Conservation (phyloP, 2,113 vertebrate genomes). For the Neodon shergylaensis region DNA sequence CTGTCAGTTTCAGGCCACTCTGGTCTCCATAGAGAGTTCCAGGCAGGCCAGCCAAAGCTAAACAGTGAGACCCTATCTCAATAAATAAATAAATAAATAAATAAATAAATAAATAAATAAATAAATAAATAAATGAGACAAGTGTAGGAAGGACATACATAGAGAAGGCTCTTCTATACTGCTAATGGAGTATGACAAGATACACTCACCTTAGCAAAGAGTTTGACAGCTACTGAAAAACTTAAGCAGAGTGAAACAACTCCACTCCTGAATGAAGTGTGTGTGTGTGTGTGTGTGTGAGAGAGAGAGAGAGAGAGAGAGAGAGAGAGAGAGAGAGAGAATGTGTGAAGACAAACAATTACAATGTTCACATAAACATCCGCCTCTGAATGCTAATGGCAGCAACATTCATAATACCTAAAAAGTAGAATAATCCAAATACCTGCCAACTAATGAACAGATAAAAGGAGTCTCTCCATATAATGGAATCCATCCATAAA, state of each 20-base stretch:
- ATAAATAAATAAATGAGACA: too few species aligned
- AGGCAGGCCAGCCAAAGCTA: background rate
- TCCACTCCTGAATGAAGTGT: background rate
- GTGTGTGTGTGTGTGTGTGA: background rate
- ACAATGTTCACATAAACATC: background rate
- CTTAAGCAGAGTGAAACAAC: background rate
- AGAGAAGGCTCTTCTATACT: background rate
- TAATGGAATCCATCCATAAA: background rate
- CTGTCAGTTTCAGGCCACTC: background rate
- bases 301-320: too few species aligned
- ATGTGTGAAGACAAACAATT: conserved; percentile 10
- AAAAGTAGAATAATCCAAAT: background rate
- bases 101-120: too few species aligned
- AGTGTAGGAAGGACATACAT: background rate
- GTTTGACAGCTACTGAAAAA: background rate
- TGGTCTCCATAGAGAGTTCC: background rate
- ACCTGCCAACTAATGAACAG: background rate
- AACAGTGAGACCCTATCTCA: background rate
- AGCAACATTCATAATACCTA: background rate
- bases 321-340: too few species aligned
- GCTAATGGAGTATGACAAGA: too few species aligned
- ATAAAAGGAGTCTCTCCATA: background rate
- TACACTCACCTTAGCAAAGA: background rate
- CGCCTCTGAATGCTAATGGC: background rate
- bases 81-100: too few species aligned